A percentile compares a stretch with the other conserved stretches of the same genome.
Evolutionary conservation across 2,113 vertebrate species (phyloP).

Genomic region (Oreochromis aureus): DNA sequence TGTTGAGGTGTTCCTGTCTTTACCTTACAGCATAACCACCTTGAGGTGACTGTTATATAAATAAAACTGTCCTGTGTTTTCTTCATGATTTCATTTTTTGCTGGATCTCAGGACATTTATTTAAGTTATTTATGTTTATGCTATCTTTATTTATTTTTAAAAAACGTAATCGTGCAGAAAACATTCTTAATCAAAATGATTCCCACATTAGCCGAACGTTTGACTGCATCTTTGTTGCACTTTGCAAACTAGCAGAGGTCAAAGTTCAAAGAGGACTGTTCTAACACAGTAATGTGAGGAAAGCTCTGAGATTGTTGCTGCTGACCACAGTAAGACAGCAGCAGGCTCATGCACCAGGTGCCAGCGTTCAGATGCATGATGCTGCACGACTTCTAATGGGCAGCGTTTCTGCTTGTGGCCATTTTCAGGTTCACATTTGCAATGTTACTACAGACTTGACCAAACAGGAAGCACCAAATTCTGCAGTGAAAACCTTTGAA

Average conservation of each 20-base stretch:
- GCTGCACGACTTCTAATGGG: not conserved
- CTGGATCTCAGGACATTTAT: accelerated
- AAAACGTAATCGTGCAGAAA: not conserved
- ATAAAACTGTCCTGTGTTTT: not conserved
- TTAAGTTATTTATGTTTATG: not conserved
- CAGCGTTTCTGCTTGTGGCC: not conserved
- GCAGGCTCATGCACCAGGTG: not conserved
- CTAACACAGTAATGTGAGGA: not conserved
- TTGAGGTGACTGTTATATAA: not conserved
- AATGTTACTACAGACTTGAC: not conserved
- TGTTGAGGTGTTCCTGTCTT: too few relatives aligned
- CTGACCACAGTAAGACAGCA: not conserved
- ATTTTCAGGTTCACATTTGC: not conserved
- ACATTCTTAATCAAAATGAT: not conserved
- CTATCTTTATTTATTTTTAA: not conserved
- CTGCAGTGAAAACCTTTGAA: not conserved
- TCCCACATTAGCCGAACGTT: not conserved
- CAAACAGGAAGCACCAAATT: not conserved
- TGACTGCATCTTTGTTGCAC: not conserved
- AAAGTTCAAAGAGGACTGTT: not conserved
- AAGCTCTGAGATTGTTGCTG: not conserved
- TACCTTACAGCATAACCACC: not conserved
- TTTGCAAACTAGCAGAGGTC: not conserved
- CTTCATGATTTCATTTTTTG: not conserved
- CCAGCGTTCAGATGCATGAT: too few relatives aligned